Base-by-base conservation (phyloP, 2,888 invertebrate genomes). In the Spisula subtruncata region DNA sequence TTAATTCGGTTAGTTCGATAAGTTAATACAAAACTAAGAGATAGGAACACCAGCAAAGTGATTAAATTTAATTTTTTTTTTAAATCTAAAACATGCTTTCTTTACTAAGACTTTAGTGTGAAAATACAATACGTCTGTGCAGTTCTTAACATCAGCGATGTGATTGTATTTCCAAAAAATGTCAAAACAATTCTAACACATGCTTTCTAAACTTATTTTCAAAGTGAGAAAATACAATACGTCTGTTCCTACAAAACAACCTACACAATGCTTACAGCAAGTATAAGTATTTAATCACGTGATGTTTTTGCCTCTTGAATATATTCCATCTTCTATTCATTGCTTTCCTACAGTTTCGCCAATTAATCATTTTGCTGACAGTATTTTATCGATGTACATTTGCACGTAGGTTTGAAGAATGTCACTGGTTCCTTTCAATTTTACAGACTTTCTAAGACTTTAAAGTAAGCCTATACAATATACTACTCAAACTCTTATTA, bases 401-500 rank as follows among this genome's bases (percentile, higher is more conserved):
- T 51, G 16, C 10, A 51, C 14, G 51, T 51, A 51, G 5, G 51
- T 51, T 51, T 51, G 16, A 51, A 51, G 1, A 51, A 12, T 51
- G 4, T 41, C 41, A 51, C 51, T 51, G 51, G 4, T 25, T 41
- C 8, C 41, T 41, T 41, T 41, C 41, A 41, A 41, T 41, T 5
- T 41, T 41, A 41, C 41, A 41, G 8, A 48, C 25, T 1, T 5
- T 82, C 2, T 25, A 48, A 48, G 14, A 29, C 48, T n/a, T 10
- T 51, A 20, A 25, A 48, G 18, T 48, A 48, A n/a, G n/a, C n/a
- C 82, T 51, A 48, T 82, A 48, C 51, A 82, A 48, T 82, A 48
- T 85, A 71, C 85, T 75, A n/a, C 75, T 41, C 85, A 85, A 16
- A n/a, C n/a, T n/a, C n/a, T n/a, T n/a, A n/a, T n/a, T n/a, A n/a